Evolutionary conservation across 2,113 vertebrate species (phyloP), one percentile per base, ranked within the genome.

Genomic region (Coracopsis vasa): DNA sequence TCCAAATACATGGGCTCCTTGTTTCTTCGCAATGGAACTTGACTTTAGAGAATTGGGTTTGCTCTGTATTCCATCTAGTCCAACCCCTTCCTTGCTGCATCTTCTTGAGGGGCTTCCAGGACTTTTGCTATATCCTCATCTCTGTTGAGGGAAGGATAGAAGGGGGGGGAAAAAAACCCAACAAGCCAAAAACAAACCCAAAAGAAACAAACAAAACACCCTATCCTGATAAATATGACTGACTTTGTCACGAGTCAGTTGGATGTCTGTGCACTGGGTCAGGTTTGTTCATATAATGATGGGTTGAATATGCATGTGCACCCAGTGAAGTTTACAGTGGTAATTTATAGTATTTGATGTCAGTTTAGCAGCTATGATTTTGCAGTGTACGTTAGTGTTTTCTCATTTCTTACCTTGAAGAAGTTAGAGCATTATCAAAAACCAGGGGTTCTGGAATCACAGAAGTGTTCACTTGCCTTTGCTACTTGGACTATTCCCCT

Each of bases 41-140:
- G n/a, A 71, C 56, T 90, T 81, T 2, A 47, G 48, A 58, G 92
- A 79, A 79, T 20, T 1, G 7, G 9, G 41, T 81, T 85, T 85
- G 10, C 85, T 79, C 9, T 1, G 0, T 47, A 4, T 39, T 71
- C 7, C 0, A 8, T 31, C 20, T 50, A 50, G 17, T 50, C 12
- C 18, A 79, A 3, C 8, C 18, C 4, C 24, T 64, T 83, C 69
- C 47, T 37, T 31, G 44, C 35, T 24, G 27, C 24, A 56, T 8
- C 19, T 87, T 79, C 50, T 48, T 84, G 25, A 2, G 8, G 64
- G 16, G 29, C 13, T 90, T 13, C 17, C 16, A 7, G 25, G 37
- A 13, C 28, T 80, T 77, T 3, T 60, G 3, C 47, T 54, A 0
- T 16, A 24, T 33, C 53, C 13, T 70, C 21, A 16, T 23, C 45